phyloP scores from a whole-genome alignment of 2,113 vertebrate species.

The Psilopsiagon aymara region DNA sequence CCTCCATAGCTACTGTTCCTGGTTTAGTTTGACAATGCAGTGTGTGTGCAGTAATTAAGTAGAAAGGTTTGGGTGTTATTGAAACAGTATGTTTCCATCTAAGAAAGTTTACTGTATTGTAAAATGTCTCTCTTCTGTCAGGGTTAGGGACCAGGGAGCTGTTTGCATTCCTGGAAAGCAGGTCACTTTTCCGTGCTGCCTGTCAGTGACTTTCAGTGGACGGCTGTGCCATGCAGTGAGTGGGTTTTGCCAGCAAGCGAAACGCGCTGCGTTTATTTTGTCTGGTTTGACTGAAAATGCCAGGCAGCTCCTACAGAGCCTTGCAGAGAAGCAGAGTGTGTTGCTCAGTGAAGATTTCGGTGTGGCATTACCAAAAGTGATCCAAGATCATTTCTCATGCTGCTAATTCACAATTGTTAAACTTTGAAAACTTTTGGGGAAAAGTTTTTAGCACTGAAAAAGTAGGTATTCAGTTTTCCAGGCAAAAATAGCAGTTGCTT shows the following conservation, averaged over 20 bases:
- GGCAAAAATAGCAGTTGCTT: not conserved
- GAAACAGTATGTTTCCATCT: not conserved
- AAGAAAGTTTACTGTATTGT: not conserved
- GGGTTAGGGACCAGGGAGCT: not conserved
- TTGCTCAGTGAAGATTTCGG: fast-evolving
- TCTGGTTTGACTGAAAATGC: not conserved
- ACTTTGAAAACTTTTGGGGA: not conserved
- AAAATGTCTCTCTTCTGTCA: not conserved
- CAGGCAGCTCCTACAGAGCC: not conserved
- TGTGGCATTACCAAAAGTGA: not conserved
- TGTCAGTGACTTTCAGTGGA: not conserved
- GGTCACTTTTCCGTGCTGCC: not conserved
- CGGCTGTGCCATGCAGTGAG: not conserved
- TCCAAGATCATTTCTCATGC: not conserved
- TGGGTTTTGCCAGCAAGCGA: not conserved
- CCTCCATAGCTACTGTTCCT: not conserved
- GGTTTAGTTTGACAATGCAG: not conserved
- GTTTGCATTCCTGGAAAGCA: not conserved
- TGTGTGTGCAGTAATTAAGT: not conserved
- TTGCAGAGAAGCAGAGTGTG: fast-evolving
- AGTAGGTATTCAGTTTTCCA: not conserved
- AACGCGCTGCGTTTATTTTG: not conserved
- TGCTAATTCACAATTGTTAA: not conserved
- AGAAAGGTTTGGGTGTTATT: not conserved
- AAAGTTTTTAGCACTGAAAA: fast-evolving